Percentiles rank a stretch among this genome's conserved stretches.
Evolutionary conservation across 2,797 vertebrate species (phyloP).

Genomic region (Etheostoma nigrum): DNA sequence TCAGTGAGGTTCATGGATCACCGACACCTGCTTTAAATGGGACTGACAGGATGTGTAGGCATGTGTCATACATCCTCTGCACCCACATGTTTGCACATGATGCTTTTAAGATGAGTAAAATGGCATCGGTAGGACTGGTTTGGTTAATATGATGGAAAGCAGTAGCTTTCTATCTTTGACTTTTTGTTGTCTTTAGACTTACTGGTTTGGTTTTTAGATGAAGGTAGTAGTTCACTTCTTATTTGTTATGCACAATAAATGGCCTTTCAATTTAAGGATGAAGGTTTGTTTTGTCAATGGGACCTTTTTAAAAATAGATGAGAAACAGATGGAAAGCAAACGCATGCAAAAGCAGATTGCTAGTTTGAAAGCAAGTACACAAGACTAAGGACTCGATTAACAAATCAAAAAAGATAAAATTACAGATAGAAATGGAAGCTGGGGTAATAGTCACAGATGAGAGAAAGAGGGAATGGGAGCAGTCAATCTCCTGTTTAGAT

Average conservation of each 20-base stretch:
- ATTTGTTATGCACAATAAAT: neutral
- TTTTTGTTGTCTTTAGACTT: neutral
- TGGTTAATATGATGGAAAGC: neutral
- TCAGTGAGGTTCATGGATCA: neutral
- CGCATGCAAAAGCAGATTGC: slow-evolving; percentile 3
- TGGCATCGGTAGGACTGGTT: neutral
- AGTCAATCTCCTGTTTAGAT: slow-evolving; percentile 67
- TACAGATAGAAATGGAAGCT: slow-evolving; percentile 13
- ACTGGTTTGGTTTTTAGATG: neutral
- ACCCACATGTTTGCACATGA: neutral
- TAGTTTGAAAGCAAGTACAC: slow-evolving; percentile 3
- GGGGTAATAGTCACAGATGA: slow-evolving; percentile 29
- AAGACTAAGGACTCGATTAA: neutral
- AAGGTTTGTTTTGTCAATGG: neutral
- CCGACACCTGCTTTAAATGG: slow-evolving; percentile 13
- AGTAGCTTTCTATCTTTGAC: neutral
- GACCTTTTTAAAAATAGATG: slow-evolving; percentile 1
- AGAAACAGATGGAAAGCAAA: neutral
- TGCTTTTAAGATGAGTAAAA: neutral
- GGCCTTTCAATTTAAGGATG: neutral
- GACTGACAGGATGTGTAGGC: slow-evolving; percentile 12
- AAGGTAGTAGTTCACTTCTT: neutral
- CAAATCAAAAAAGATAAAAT: slow-evolving; percentile 17
- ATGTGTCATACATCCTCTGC: slow-evolving; percentile 13
- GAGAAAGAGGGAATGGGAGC: slow-evolving; percentile 44